These are phyloP conservation scores for Tuberolachnus salignus DNA, from an alignment of 2,888 invertebrate species.

Conservation along the genomic window DNA sequence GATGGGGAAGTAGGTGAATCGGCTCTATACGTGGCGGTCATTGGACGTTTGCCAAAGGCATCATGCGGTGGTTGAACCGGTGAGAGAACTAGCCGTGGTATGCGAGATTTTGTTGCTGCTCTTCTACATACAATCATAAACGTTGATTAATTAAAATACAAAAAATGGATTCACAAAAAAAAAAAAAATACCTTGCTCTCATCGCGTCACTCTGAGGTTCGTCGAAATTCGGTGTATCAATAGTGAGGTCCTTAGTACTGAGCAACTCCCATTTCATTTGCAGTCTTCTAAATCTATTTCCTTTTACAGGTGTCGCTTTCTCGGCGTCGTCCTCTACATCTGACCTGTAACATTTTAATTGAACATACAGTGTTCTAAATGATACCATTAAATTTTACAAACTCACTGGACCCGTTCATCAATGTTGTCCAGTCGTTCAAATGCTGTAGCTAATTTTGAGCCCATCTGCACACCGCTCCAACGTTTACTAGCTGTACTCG, in stretches of 20 bases:
- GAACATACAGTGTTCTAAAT: not conserved
- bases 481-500: conserved; percentile 65
- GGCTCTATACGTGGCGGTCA: conserved; percentile 27
- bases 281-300: conserved; percentile 63
- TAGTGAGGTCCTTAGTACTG: conserved; percentile 66
- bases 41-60: conserved; percentile 26
- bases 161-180: not conserved
- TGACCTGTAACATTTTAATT: conserved; percentile 22
- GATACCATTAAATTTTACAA: not conserved
- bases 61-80: conserved; percentile 63
- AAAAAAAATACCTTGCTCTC: conserved; percentile 13
- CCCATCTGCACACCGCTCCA: conserved; percentile 77
- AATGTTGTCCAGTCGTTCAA: conserved; percentile 73
- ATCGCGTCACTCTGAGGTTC: not conserved
- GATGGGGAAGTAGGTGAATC: conserved; percentile 56
- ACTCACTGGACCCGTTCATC: conserved; percentile 63
- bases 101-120: conserved; percentile 67
- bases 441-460: conserved; percentile 75
- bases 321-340: not conserved
- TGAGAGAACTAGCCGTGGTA: conserved; percentile 76
- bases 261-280: conserved; percentile 84
- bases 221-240: conserved; percentile 58
- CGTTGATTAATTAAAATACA: not conserved
- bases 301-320: conserved; percentile 25
- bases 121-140: conserved; percentile 22